Base-by-base conservation (phyloP, 2,797 vertebrate genomes). In the Smutsia gigantea region DNA sequence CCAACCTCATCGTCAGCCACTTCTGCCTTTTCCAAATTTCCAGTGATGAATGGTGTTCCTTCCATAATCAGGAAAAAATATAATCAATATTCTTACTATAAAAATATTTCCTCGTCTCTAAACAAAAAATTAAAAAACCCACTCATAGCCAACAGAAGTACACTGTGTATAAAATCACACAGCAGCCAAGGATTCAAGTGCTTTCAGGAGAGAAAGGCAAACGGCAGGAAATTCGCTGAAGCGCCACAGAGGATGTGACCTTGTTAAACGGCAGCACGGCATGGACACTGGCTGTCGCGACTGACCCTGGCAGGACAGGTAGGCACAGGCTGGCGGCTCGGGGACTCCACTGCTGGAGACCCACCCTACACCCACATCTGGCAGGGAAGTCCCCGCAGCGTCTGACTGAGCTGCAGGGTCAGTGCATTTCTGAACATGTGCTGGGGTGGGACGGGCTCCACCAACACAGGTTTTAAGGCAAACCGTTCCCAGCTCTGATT, bases 161-260 rank as follows among this genome's bases (percentile, higher is more conserved):
- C 13, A 42, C 4, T 29, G 10, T 25, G 25, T 64, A 34, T 53
- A 68, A 61, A 53, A 53, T 15, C 51, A 15, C 21, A 7, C 0
- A 4, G 10, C 7, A 5, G 59, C 12, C 31, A 31, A 37, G 39
- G 11, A 23, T 9, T 55, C 29, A 37, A 2, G 77, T 46, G 46
- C 0, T 4, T 64, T 19, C 31, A 29, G 91, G 78, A 7, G n/a
- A 66, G 96, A 84, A 13, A 46, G 96, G 94, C 53, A 1, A 23
- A 21, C 59, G 14, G 17, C 14, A 18, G 25, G 29, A 11, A 42
- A 31, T 18, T 95, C 96, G 94, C 97, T 97, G 39, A 0, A 78
- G n/a, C 1, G 4, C 19, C n/a, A 7, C 0, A 17, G 51, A 46
- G 68, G 19, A 6, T 10, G 3, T 0, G 11, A 11, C 49, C 49